A percentile compares a stretch with the other conserved stretches of the same genome.
Conservation (phyloP, 2,888 invertebrate species). For the Xestia rhomboidea region DNA sequence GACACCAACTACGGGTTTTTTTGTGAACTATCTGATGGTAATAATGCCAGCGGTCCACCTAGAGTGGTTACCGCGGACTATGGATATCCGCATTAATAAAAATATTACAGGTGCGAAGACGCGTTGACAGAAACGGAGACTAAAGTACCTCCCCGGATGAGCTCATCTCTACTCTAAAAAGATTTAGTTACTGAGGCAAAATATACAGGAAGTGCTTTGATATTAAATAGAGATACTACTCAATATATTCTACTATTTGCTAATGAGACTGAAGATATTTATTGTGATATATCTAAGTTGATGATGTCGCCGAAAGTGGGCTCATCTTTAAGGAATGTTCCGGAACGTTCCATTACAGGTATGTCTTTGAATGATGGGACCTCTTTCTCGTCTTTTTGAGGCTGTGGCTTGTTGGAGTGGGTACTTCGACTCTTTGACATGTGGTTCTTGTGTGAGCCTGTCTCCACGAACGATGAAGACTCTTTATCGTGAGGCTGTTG, state of each 20-base stretch:
- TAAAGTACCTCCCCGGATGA: constrained; percentile 5
- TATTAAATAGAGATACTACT: constrained; percentile 42
- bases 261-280: constrained; percentile 34
- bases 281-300: constrained; percentile 76
- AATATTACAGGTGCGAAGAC: neutral
- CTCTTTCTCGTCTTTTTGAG: constrained; percentile 47
- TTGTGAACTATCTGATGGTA: neutral
- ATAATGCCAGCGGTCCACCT: neutral
- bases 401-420: constrained; percentile 52
- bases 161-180: constrained; percentile 10
- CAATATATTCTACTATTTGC: constrained; percentile 40
- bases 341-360: constrained; percentile 91
- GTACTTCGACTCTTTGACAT: constrained; percentile 40
- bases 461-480: constrained; percentile 58
- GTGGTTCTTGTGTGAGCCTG: constrained; percentile 35
- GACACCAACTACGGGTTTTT: neutral
- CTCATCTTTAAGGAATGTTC: constrained; percentile 94
- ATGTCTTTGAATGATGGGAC: constrained; percentile 64
- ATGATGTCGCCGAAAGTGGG: constrained; percentile 89
- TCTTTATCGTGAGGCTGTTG: constrained; percentile 32
- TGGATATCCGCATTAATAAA: neutral
- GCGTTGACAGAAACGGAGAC: neutral
- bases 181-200: constrained; percentile 30
- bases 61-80: neutral
- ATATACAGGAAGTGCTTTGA: constrained; percentile 52